A percentile compares a stretch with the other conserved stretches of the same genome.
Evolutionary conservation across 2,113 vertebrate species (phyloP).

Genomic region (Neofelis nebulosa): DNA sequence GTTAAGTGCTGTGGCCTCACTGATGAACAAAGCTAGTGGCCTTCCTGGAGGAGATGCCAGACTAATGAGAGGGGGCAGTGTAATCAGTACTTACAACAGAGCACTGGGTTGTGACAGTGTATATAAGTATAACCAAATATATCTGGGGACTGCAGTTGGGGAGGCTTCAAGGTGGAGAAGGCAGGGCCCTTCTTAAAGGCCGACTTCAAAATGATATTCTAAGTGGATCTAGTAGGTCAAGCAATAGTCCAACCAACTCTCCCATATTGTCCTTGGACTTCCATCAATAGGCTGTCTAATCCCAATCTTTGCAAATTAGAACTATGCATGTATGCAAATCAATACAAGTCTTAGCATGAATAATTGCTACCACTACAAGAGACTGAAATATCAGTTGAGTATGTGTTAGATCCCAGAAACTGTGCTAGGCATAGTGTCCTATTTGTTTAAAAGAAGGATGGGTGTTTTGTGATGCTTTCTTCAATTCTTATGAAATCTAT

Average conservation of each 20-base stretch:
- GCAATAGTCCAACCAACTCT: background rate
- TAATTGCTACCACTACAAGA: background rate
- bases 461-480: slow-evolving; percentile 21
- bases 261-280: background rate
- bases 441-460: slow-evolving; percentile 33
- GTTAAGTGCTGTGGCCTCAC: background rate
- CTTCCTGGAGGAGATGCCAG: background rate
- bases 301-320: background rate
- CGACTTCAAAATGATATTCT: background rate
- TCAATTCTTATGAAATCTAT: slow-evolving; percentile 57
- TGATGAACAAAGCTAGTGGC: background rate
- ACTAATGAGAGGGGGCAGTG: background rate
- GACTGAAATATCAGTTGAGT: background rate
- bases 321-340: background rate
- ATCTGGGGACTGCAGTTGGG: background rate
- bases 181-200: background rate
- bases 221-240: background rate
- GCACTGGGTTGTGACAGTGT: background rate
- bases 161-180: background rate
- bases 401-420: slow-evolving; percentile 29
- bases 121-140: background rate
- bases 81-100: background rate
- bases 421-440: background rate
- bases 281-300: slow-evolving; percentile 9
- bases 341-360: background rate